These are phyloP conservation scores for Odontocerum albicorne DNA, from an alignment of 2,888 invertebrate genomes.

Conservation along the genomic window DNA sequence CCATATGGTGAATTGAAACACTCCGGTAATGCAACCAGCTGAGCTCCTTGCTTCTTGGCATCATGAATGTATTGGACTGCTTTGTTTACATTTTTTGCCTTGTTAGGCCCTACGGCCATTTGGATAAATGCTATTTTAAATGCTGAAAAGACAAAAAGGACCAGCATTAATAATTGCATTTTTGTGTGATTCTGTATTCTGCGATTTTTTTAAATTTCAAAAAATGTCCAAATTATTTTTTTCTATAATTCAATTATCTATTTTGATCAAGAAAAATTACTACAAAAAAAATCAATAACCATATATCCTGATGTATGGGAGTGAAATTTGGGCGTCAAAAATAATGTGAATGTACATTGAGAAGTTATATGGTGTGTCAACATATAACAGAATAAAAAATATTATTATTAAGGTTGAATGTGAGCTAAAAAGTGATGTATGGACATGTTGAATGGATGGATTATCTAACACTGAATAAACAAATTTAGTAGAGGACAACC, in stretches of 20 bases:
- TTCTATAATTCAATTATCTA: neutral
- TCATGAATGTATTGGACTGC: constrained; percentile 71
- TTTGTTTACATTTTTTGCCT: constrained; percentile 71
- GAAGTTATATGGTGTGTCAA: no score
- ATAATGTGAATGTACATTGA: neutral
- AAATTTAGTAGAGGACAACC: no score
- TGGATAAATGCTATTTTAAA: constrained; percentile 82
- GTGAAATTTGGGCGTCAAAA: no score
- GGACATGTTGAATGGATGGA: no score
- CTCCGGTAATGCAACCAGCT: constrained; percentile 71
- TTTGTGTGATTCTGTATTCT: no score
- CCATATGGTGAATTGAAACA: constrained; percentile 97
- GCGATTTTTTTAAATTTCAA: neutral
- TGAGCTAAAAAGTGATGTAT: no score
- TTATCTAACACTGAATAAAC: no score
- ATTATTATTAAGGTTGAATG: no score
- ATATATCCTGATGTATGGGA: no score
- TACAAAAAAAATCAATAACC: no score
- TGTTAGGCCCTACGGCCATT: constrained; percentile 73
- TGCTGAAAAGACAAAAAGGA: constrained; percentile 48
- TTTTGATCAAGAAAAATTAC: neutral
- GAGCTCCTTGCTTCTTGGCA: constrained; percentile 66
- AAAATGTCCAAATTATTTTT: neutral
- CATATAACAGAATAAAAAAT: no score
- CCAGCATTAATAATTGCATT: no score